Conservation (phyloP, 2,888 invertebrate genomes). For the Andrena praecox region DNA sequence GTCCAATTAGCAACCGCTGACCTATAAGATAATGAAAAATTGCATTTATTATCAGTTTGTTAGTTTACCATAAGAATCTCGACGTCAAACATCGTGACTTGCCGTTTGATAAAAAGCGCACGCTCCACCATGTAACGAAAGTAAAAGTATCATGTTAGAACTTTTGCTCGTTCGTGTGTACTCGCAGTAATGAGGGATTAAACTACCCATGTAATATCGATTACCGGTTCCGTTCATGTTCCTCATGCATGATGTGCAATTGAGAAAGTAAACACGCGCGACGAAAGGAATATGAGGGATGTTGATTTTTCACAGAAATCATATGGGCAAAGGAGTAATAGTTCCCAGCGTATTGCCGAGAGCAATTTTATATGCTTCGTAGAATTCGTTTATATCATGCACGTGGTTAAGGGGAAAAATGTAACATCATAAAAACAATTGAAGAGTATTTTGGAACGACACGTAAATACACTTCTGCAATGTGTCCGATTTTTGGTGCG, state of each 20-base stretch:
- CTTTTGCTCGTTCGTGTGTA: conserved; percentile 3
- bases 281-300: not conserved
- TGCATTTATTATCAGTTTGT: not conserved
- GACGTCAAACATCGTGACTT: not conserved
- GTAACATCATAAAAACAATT: no score
- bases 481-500: no score
- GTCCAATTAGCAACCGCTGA: no score
- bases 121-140: not conserved
- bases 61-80: not conserved
- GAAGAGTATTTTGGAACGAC: no score
- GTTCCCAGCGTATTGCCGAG: no score
- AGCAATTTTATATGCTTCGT: no score
- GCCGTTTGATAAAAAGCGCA: not conserved
- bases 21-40: not conserved
- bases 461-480: no score
- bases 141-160: conserved; percentile 1
- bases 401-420: no score
- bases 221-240: not conserved
- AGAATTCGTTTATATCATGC: no score
- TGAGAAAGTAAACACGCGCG: not conserved
- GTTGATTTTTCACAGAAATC: no score
- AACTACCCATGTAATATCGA: not conserved
- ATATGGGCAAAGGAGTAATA: no score
- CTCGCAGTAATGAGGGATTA: conserved; percentile 4
- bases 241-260: not conserved